These are phyloP conservation scores for Tetragonisca angustula DNA, from an alignment of 2,888 invertebrate genomes.

Conservation along the genomic window DNA sequence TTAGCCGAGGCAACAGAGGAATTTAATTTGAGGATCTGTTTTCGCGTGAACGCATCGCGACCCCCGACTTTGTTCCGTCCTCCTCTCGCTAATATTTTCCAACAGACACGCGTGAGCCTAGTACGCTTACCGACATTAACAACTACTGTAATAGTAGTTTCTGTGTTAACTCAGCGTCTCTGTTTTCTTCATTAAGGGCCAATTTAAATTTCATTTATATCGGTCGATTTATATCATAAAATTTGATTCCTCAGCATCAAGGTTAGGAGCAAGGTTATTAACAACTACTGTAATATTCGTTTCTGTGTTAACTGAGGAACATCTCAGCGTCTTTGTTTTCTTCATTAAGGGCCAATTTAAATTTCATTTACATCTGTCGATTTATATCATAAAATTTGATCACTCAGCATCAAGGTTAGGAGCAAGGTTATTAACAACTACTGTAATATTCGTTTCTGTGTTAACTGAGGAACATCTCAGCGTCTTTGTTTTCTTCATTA, in stretches of 20 bases:
- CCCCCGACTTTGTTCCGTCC: neutral
- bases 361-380: no score
- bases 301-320: neutral
- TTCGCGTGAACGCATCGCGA: conserved; percentile 15
- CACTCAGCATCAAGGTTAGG: no score
- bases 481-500: no score
- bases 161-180: neutral
- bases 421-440: no score
- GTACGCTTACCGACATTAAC: neutral
- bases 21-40: conserved; percentile 28
- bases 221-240: no score
- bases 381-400: no score
- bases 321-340: no score
- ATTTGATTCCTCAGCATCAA: no score
- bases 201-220: no score
- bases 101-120: neutral
- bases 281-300: neutral
- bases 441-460: neutral
- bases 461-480: neutral
- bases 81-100: neutral
- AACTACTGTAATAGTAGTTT: neutral
- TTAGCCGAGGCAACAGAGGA: conserved; percentile 7
- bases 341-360: no score
- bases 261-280: no score
- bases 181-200: no score